A percentile compares a stretch with the other conserved stretches of the same genome.
These are phyloP conservation scores for Magallana angulata DNA, from an alignment of 1,140 invertebrate species.

Conservation along the genomic window DNA sequence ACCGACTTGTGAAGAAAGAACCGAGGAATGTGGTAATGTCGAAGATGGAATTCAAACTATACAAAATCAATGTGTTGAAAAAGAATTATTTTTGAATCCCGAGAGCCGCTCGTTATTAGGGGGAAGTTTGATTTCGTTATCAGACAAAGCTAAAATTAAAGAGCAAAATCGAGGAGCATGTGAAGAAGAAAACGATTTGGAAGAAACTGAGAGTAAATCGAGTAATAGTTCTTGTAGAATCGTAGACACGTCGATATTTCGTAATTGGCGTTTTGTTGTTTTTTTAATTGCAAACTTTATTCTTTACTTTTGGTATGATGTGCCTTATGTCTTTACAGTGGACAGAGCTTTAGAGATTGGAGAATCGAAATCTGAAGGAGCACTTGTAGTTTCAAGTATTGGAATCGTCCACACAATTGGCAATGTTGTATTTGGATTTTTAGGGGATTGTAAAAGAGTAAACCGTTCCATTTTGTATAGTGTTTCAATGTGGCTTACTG, in stretches of 20 bases:
- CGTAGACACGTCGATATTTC: slow-evolving; percentile 60
- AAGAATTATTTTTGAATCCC: not conserved
- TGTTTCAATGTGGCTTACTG: slow-evolving; percentile 66
- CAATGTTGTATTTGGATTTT: slow-evolving; percentile 91
- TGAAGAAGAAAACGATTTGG: not conserved
- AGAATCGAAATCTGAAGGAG: slow-evolving; percentile 85
- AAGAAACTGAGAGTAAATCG: not conserved
- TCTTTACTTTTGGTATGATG: slow-evolving; percentile 74
- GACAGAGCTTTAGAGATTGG: slow-evolving; percentile 66
- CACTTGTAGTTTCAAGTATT: slow-evolving; percentile 94
- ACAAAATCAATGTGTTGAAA: not conserved
- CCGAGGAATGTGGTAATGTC: not conserved
- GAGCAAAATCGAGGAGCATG: not conserved
- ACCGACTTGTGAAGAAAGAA: not conserved
- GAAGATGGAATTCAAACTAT: not conserved
- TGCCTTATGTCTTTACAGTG: slow-evolving; percentile 73
- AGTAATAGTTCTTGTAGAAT: not conserved
- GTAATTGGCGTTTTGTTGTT: slow-evolving; percentile 64
- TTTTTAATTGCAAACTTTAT: slow-evolving; percentile 72
- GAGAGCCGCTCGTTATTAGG: not conserved
- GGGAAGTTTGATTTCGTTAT: not conserved
- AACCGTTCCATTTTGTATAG: slow-evolving; percentile 71
- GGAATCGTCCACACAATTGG: slow-evolving; percentile 83
- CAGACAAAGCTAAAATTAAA: not conserved
- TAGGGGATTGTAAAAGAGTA: slow-evolving; percentile 86